A percentile compares a stretch with the other conserved stretches of the same genome.
These are phyloP conservation scores for Vimba vimba DNA, from an alignment of 2,113 vertebrate species.

Conservation along the genomic window DNA sequence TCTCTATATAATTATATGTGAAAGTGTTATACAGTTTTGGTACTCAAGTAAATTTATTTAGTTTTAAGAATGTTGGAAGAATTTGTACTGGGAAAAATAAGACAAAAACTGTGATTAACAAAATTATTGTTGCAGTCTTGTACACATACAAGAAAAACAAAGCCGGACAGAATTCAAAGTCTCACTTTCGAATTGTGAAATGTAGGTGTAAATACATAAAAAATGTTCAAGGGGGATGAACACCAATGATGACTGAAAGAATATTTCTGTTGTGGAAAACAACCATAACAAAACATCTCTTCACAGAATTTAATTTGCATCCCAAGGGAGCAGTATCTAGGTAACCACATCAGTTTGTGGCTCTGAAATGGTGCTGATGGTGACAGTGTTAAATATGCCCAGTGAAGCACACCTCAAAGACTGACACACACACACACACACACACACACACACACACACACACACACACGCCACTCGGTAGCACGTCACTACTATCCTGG, in stretches of 20 bases:
- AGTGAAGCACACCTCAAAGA: constrained; percentile 68
- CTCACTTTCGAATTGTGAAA: constrained; percentile 4
- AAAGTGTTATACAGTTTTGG: not conserved
- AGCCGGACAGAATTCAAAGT: not conserved
- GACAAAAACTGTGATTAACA: not conserved
- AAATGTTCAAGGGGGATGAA: not conserved
- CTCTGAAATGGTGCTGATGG: constrained; percentile 60
- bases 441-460: constrained; percentile 57
- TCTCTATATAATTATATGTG: not conserved
- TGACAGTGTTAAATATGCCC: constrained; percentile 75
- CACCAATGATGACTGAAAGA: constrained; percentile 31
- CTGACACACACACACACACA: constrained; percentile 55
- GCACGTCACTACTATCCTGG: constrained; percentile 65
- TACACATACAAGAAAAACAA: not conserved
- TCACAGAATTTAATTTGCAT: constrained; percentile 62
- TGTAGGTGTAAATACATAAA: constrained; percentile 3
- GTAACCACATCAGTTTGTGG: constrained; percentile 59
- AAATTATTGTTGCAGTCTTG: too few relatives aligned
- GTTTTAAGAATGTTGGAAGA: not conserved
- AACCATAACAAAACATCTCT: constrained; percentile 57
- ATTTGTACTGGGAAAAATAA: not conserved
- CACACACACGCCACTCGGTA: constrained; percentile 58
- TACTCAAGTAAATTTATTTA: not conserved
- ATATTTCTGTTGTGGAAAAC: constrained; percentile 55
- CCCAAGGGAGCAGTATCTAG: constrained; percentile 62